These are phyloP conservation scores for Xylota sylvarum DNA, from an alignment of 2,888 invertebrate genomes.

Conservation along the genomic window DNA sequence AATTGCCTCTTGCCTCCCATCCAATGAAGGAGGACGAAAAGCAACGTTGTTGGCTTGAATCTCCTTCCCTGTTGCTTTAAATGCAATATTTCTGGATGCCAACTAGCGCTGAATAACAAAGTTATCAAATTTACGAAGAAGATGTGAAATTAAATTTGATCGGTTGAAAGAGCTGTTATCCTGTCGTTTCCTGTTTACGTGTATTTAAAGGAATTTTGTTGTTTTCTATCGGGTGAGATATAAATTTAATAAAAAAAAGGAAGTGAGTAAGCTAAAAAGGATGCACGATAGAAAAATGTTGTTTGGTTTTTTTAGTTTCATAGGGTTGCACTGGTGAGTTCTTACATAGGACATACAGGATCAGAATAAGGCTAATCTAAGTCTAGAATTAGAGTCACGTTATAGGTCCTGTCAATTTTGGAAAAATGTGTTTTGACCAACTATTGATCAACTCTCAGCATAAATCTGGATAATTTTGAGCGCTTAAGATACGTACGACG, in stretches of 20 bases:
- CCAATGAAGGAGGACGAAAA: conserved; percentile 17
- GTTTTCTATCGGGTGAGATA: background rate
- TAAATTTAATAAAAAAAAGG: conserved; percentile 12
- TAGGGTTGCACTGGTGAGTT: background rate
- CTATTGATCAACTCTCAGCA: too few relatives aligned
- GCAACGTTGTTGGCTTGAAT: conserved; percentile 20
- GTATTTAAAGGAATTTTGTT: conserved; percentile 4
- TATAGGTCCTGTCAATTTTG: too few relatives aligned
- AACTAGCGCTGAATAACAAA: conserved; percentile 64
- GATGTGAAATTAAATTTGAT: conserved; percentile 62
- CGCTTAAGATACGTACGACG: too few relatives aligned
- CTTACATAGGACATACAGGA: too few relatives aligned
- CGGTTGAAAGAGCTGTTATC: conserved; percentile 41
- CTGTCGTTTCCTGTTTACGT: conserved; percentile 40
- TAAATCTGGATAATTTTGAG: too few relatives aligned
- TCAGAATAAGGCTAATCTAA: too few relatives aligned
- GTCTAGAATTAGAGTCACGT: too few relatives aligned
- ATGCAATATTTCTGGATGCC: conserved; percentile 56
- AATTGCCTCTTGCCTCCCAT: conserved; percentile 17
- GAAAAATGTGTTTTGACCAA: too few relatives aligned
- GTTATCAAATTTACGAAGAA: conserved; percentile 58
- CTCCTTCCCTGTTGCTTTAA: conserved; percentile 56
- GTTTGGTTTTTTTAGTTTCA: background rate
- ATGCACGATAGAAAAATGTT: background rate
- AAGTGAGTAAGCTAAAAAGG: background rate